Evolutionary conservation across 2,797 vertebrate genomes (phyloP).

Genomic region (Astyanax mexicanus): DNA sequence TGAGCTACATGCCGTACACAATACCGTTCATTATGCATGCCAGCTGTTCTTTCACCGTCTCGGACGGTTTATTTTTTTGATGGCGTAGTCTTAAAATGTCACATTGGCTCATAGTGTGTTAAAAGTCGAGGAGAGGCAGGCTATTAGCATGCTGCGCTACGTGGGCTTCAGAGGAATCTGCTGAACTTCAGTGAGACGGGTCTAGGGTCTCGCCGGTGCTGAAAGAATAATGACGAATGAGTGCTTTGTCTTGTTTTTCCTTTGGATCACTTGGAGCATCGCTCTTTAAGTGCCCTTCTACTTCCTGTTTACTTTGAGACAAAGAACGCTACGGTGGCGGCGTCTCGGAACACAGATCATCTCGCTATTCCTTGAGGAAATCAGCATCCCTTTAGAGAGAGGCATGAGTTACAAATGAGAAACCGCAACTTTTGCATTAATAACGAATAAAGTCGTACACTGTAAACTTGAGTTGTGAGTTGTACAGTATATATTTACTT

Average conservation of each 20-base stretch:
- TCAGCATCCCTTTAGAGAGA: neutral
- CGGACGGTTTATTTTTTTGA: neutral
- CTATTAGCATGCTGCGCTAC: neutral
- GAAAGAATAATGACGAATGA: slow-evolving; percentile 40
- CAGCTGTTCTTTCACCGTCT: neutral
- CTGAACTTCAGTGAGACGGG: slow-evolving; percentile 4
- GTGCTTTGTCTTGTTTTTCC: slow-evolving; percentile 43
- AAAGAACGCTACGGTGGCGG: neutral
- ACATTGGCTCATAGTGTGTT: neutral
- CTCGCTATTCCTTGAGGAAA: neutral
- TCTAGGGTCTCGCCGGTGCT: slow-evolving; percentile 21
- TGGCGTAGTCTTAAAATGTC: slow-evolving; percentile 11
- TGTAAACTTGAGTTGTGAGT: too few relatives aligned
- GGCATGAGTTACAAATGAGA: neutral
- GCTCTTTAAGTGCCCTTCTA: neutral
- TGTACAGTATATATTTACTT: too few relatives aligned
- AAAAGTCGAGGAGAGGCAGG: neutral
- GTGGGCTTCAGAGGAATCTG: too few relatives aligned
- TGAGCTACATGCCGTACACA: neutral
- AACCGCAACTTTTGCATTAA: neutral
- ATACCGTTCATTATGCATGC: slow-evolving; percentile 8
- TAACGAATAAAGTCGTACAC: neutral
- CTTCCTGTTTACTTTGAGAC: slow-evolving; percentile 21
- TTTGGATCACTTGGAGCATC: neutral
- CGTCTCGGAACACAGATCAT: neutral